phyloP scores from a whole-genome alignment of 2,888 invertebrate genomes.

The Leptopilina drosophilae region DNA sequence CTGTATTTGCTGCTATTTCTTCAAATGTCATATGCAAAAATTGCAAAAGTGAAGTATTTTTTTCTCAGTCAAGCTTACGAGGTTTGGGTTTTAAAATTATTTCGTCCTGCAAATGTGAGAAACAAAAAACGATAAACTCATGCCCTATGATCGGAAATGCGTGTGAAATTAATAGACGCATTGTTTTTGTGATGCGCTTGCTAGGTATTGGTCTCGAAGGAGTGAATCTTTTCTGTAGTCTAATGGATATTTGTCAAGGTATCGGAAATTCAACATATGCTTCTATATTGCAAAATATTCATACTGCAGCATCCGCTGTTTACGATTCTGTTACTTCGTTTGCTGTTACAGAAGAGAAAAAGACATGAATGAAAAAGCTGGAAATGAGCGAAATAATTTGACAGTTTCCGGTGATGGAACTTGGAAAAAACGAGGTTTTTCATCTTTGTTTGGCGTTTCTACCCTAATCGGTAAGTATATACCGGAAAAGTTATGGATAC shows the following conservation, averaged over 20 bases:
- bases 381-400: slow-evolving; percentile 50
- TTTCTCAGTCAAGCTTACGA: slow-evolving; percentile 21
- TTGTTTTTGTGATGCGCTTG: slow-evolving; percentile 60
- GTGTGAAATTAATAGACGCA: slow-evolving; percentile 58
- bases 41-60: slow-evolving; percentile 16
- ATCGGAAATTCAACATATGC: slow-evolving; percentile 49
- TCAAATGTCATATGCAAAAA: slow-evolving; percentile 15
- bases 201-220: slow-evolving; percentile 58
- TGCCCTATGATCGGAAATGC: slow-evolving; percentile 53
- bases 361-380: slow-evolving; percentile 53
- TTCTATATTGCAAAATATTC: slow-evolving; percentile 49
- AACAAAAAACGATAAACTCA: slow-evolving; percentile 51
- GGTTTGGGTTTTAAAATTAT: slow-evolving; percentile 27
- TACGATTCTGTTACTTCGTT: slow-evolving; percentile 47
- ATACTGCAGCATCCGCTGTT: slow-evolving; percentile 51
- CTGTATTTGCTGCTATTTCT: slow-evolving; percentile 20
- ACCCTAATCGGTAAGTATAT: slow-evolving; percentile 54
- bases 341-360: slow-evolving; percentile 53
- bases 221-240: slow-evolving; percentile 58
- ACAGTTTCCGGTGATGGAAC: slow-evolving; percentile 53
- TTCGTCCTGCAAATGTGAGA: slow-evolving; percentile 6
- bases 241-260: slow-evolving; percentile 54
- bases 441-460: slow-evolving; percentile 55
- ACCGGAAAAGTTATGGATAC: slow-evolving; percentile 53
- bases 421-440: slow-evolving; percentile 54